Conservation (phyloP, 2,797 vertebrate genomes). For the Ara ararauna region DNA sequence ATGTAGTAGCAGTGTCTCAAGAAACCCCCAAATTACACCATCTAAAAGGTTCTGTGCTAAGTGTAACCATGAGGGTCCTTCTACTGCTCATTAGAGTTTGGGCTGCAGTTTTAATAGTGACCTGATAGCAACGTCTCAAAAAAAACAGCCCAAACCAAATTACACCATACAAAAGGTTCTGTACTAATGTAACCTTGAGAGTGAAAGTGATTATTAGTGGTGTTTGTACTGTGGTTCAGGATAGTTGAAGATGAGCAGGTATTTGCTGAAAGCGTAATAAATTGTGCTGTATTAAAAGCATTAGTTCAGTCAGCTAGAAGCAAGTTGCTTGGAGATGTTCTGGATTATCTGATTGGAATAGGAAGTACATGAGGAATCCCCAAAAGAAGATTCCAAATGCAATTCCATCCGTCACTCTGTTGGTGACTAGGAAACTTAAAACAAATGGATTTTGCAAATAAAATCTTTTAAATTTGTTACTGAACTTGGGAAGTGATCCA, state of each 20-base stretch:
- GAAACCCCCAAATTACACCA: neutral
- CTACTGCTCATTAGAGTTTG: neutral
- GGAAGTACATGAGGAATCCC: neutral
- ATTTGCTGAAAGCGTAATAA: neutral
- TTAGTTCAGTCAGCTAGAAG: neutral
- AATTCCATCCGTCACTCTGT: neutral
- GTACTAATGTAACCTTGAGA: neutral
- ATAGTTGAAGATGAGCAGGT: neutral
- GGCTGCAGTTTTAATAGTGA: neutral
- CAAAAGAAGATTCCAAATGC: neutral
- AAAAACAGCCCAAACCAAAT: neutral
- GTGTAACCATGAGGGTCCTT: neutral
- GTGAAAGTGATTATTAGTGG: neutral
- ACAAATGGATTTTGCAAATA: neutral
- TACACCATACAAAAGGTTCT: neutral
- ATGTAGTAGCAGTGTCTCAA: neutral
- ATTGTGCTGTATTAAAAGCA: neutral
- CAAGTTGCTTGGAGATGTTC: neutral
- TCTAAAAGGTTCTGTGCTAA: neutral
- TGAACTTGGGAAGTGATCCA: neutral
- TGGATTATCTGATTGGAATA: neutral
- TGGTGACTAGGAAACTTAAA: neutral
- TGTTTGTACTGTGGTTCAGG: neutral
- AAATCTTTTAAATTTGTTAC: neutral
- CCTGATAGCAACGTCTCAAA: neutral